Conservation (phyloP, 2,113 vertebrate genomes). For the Sialia sialis region DNA sequence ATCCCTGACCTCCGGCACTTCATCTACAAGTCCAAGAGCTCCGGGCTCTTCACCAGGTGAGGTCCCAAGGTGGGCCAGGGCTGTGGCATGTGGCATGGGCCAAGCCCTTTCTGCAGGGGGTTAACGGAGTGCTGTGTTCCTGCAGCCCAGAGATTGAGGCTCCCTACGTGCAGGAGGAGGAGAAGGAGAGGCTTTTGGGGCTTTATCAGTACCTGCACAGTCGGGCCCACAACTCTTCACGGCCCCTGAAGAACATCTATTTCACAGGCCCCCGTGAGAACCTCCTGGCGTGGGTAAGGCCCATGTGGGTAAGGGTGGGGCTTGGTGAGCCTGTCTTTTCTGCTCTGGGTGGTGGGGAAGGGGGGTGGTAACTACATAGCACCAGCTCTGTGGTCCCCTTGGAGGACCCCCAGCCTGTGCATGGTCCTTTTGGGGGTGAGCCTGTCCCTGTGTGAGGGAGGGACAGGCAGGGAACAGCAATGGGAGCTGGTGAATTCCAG, state of each 20-base stretch:
- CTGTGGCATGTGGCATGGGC: accelerated
- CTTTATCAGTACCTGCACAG: conserved; percentile 95
- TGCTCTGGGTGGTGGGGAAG: accelerated
- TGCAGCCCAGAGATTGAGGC: conserved; percentile 88
- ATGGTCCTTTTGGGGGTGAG: background rate
- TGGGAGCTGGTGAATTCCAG: accelerated
- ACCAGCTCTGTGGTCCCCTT: accelerated
- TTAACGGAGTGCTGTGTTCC: background rate
- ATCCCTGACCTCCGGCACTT: conserved; percentile 95
- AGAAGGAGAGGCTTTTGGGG: conserved; percentile 87
- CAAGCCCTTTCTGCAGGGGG: background rate
- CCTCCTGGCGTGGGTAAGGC: conserved; percentile 90
- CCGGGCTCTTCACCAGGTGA: conserved; percentile 96
- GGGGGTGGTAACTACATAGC: background rate
- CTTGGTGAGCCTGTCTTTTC: background rate
- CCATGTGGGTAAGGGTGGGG: conserved; percentile 84
- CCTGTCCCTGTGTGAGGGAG: background rate
- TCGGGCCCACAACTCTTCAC: conserved; percentile 88
- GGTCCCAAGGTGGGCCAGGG: background rate
- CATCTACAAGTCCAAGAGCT: conserved; percentile 98
- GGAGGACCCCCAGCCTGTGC: background rate
- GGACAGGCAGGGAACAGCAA: background rate
- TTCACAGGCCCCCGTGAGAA: conserved; percentile 88
- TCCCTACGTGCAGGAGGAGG: conserved; percentile 83
- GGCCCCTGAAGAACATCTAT: conserved; percentile 89